These are phyloP conservation scores for Pristionchus arcanus DNA, from an alignment of 2,888 invertebrate species.

Conservation along the genomic window DNA sequence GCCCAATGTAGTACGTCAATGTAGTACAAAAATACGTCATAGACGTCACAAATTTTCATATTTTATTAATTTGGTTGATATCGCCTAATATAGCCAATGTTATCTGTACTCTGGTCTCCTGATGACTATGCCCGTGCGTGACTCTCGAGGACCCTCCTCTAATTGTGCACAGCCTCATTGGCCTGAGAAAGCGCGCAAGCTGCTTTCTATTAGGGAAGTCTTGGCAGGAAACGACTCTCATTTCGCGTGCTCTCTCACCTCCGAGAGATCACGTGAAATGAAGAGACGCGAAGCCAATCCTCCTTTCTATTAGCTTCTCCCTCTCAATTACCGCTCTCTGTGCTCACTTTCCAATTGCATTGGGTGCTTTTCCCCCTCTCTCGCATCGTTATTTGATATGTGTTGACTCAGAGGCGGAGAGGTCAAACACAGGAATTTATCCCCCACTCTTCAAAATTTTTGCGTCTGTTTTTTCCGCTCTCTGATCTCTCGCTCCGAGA, in stretches of 20 bases:
- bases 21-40: background rate
- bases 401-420: constrained; percentile 21
- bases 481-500: background rate
- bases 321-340: background rate
- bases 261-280: background rate
- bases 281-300: background rate
- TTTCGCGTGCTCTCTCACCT: background rate
- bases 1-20: too few species aligned
- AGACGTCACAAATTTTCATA: background rate
- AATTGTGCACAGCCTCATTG: background rate
- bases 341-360: background rate
- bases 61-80: background rate
- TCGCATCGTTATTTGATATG: constrained; percentile 19
- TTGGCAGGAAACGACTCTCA: background rate
- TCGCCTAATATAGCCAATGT: background rate
- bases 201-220: background rate
- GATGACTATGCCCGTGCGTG: background rate
- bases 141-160: background rate
- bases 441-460: background rate
- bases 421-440: constrained; percentile 15
- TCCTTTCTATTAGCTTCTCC: background rate
- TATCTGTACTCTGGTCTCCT: background rate
- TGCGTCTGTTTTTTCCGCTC: background rate
- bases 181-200: background rate
- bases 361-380: background rate